Evolutionary conservation across 2,888 invertebrate species (phyloP).

Genomic region (Andrena hattorfiana): DNA sequence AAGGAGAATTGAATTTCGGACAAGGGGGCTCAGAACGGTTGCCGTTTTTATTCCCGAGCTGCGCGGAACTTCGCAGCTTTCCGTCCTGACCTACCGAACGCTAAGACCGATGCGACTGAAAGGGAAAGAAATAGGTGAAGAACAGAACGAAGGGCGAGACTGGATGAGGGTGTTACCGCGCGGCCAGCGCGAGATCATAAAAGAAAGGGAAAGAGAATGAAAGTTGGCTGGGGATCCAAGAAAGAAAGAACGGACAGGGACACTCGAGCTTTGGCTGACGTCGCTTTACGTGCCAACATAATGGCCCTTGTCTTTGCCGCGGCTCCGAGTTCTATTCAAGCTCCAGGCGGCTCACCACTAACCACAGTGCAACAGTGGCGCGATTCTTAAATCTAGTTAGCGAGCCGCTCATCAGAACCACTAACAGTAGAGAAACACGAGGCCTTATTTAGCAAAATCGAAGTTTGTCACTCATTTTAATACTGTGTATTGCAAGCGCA

Average conservation of each 20-base stretch:
- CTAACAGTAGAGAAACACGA: too few species aligned
- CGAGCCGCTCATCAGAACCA: too few species aligned
- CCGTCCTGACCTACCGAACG: constrained; percentile 45
- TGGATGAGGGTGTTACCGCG: constrained; percentile 19
- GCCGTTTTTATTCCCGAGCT: not conserved
- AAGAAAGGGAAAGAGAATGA: constrained; percentile 39
- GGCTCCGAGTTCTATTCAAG: constrained; percentile 76
- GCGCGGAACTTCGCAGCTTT: not conserved
- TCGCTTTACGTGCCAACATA: constrained; percentile 82
- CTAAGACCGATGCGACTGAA: not conserved
- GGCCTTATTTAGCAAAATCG: not conserved
- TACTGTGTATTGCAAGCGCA: too few species aligned
- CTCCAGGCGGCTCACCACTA: constrained; percentile 62
- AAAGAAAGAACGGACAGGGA: constrained; percentile 72
- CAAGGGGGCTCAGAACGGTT: not conserved
- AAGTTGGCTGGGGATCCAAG: constrained; percentile 48
- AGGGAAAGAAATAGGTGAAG: constrained; percentile 49
- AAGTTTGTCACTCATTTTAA: not conserved
- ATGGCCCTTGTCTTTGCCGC: constrained; percentile 80
- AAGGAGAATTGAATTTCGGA: not conserved
- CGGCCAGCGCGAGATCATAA: constrained; percentile 30
- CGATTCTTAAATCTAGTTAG: constrained; percentile 72
- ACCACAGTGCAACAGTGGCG: constrained; percentile 60
- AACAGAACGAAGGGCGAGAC: constrained; percentile 36
- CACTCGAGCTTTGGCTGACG: constrained; percentile 81